Evolutionary conservation across 2,113 vertebrate genomes (phyloP).

Genomic region (Apistogramma diplotaenia): DNA sequence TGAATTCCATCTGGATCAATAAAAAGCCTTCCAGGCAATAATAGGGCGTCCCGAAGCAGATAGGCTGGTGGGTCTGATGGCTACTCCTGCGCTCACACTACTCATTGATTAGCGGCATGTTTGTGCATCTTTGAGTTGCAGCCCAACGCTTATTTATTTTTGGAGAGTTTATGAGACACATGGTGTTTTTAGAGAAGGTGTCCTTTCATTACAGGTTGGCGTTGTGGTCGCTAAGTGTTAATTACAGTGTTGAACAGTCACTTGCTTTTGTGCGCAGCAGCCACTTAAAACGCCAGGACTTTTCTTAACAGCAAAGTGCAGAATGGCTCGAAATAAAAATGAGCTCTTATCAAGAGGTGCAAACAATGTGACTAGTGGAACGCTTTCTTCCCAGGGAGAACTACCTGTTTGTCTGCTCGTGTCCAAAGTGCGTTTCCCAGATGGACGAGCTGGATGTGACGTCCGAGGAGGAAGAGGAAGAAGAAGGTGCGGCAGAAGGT

Average conservation of each 20-base stretch:
- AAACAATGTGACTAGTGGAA: conserved; percentile 3
- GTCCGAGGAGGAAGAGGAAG: conserved; percentile 93
- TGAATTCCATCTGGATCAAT: conserved; percentile 53
- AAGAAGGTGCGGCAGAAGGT: conserved; percentile 79
- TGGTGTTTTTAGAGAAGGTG: background rate
- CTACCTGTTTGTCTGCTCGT: conserved; percentile 95
- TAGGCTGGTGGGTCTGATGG: background rate
- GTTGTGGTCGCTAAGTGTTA: background rate
- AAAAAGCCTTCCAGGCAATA: conserved; percentile 22
- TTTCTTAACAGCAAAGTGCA: background rate
- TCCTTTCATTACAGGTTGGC: background rate
- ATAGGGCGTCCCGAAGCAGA: conserved; percentile 1
- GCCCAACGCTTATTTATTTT: conserved; percentile 1
- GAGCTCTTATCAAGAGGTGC: background rate
- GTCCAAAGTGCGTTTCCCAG: conserved; percentile 91
- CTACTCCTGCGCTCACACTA: background rate
- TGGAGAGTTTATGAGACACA: background rate
- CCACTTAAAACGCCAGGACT: background rate
- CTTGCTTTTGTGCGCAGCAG: background rate
- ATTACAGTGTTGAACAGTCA: background rate
- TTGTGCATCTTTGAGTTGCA: conserved; percentile 24
- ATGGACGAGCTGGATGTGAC: conserved; percentile 88
- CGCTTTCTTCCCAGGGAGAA: conserved; percentile 84
- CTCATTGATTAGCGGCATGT: conserved; percentile 52
- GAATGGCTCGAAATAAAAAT: background rate